Conservation (phyloP, 2,113 vertebrate genomes). For the Dromaius novaehollandiae region DNA sequence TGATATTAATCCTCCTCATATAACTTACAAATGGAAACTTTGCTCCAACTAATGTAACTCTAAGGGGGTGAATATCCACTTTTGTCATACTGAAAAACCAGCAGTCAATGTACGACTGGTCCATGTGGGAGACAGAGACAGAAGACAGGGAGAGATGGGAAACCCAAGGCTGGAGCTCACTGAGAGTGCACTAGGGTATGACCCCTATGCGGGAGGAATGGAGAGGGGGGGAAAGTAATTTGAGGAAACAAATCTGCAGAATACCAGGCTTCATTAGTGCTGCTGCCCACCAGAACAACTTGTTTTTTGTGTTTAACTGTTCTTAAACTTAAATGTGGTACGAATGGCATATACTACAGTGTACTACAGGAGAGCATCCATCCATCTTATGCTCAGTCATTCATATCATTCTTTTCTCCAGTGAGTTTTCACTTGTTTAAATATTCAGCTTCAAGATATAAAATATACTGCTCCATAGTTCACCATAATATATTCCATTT, state of each 20-base stretch:
- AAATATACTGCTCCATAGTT: slow-evolving; percentile 75
- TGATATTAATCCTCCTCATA: background rate
- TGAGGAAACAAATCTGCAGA: background rate
- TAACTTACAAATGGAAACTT: background rate
- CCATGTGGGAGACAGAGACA: background rate
- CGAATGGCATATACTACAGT: slow-evolving; percentile 73
- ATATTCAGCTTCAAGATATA: slow-evolving; percentile 72
- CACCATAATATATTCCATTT: slow-evolving; percentile 77
- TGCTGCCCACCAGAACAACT: background rate
- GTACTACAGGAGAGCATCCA: slow-evolving; percentile 70
- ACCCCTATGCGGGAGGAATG: background rate
- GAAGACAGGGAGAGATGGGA: background rate
- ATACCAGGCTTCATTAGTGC: background rate
- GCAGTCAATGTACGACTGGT: background rate
- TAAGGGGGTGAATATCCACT: background rate
- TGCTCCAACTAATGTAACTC: background rate
- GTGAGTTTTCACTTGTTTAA: slow-evolving; percentile 62
- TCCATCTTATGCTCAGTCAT: slow-evolving; percentile 56
- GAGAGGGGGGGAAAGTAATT: background rate
- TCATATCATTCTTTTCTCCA: slow-evolving; percentile 64
- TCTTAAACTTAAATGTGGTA: slow-evolving; percentile 70
- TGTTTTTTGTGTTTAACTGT: background rate
- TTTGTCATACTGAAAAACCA: background rate
- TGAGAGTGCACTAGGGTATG: background rate
- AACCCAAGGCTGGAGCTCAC: background rate